A percentile compares a stretch with the other conserved stretches of the same genome.
Evolutionary conservation across 2,888 invertebrate species (phyloP).

Genomic region (Eurois occulta): DNA sequence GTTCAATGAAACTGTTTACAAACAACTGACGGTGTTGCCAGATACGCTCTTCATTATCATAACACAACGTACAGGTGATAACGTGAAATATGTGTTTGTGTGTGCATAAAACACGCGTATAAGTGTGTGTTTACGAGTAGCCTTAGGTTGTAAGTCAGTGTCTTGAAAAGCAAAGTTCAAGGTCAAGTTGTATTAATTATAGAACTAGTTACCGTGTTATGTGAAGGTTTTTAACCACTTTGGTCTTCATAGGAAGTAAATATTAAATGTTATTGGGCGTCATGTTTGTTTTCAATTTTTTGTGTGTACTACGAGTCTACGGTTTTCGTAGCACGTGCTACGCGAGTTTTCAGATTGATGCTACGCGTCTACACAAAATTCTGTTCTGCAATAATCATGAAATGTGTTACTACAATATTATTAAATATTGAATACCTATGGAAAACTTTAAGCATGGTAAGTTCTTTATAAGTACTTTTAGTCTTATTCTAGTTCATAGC

Average conservation of each 20-base stretch:
- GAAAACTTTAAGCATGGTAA: background rate
- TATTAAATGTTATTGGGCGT: background rate
- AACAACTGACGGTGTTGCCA: conserved; percentile 64
- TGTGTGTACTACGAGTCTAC: conserved; percentile 22
- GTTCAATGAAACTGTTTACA: conserved; percentile 67
- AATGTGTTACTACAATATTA: background rate
- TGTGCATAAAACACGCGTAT: background rate
- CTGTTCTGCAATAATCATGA: background rate
- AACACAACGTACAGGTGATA: conserved; percentile 62
- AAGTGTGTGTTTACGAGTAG: conserved; percentile 16
- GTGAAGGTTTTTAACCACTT: background rate
- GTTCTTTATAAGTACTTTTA: conserved; percentile 12
- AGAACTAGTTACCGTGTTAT: conserved; percentile 11
- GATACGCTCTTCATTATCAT: conserved; percentile 66
- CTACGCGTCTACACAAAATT: conserved; percentile 19
- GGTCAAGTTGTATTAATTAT: conserved; percentile 25
- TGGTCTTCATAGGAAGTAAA: background rate
- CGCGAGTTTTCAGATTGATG: conserved; percentile 11
- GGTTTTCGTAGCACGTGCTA: conserved; percentile 42
- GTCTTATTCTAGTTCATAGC: conserved; percentile 2
- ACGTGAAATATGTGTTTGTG: conserved; percentile 21
- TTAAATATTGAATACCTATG: background rate
- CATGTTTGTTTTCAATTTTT: background rate
- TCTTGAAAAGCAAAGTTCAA: conserved; percentile 35
- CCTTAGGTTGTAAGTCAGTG: conserved; percentile 12